phyloP scores from a whole-genome alignment of 2,113 vertebrate species.

The cattle (Bos taurus) region ARS-UCD2.0 NC_037330.1:78125001-78125500 shows the following conservation, averaged over 20 bases:
- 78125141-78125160: not conserved
- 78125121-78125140: not conserved
- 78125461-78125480: not conserved
- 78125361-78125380: not conserved
- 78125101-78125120: not conserved
- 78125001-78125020: not conserved
- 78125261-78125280: not conserved
- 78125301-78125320: not conserved
- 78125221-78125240: not conserved
- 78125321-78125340: not conserved
- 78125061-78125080: not conserved
- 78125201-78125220: not conserved
- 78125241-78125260: not conserved
- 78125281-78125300: not conserved
- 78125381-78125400: not conserved
- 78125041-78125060: not conserved
- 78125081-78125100: not conserved
- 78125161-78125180: not conserved
- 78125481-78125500: not conserved
- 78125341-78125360: not conserved
- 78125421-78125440: not conserved
- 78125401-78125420: not conserved
- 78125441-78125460: not conserved
- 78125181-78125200: not conserved
- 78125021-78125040: not conserved